Base-by-base conservation (phyloP, 2,113 vertebrate genomes). In the Nettapus auritus region DNA sequence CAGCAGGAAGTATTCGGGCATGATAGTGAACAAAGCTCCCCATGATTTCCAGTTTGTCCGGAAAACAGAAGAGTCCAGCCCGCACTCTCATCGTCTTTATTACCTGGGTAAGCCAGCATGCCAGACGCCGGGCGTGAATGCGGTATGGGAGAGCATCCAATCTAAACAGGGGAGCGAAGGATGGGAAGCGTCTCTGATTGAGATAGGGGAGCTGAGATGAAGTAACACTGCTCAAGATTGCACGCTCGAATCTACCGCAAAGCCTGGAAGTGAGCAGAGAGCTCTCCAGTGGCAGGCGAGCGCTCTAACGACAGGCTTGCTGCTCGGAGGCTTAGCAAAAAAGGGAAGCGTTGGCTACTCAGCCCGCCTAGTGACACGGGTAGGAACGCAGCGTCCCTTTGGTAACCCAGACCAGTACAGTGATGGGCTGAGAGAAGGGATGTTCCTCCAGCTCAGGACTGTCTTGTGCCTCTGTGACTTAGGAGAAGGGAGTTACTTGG, bases 31-130 rank as follows among this genome's bases (percentile, higher is more conserved):
- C 98, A 99, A 99, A 97, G 99, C 99, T 3, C 99, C 99, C 1
- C 99, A 99, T 20, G 99, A 99, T 96, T 99, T 99, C 98, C 99
- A 99, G 96, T 99, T 99, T 34, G 98, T 99, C 89, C 98, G 97
- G 96, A 99, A 99, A 94, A 98, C 98, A 0, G 99, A 99, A 4
- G 98, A 99, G 82, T 96, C 97, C 12, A 98, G 98, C 63, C 98
- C 98, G 3, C 99, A 99, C 86, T 99, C 99, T 5, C 99, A 99
- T 67, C 99, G 99, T 60, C 98, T 99, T 59, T 99, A 99, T 90
- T 99, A 99, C 97, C 98, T 99, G 23, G 99, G 99, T 99, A 96
- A 98, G 98, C 71, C 78, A 42, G 26, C 22, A 0, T 50, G 71
- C 82, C 88, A 68, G 74, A 28, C 0, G 0, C 63, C 0, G 5